Conservation (phyloP, 1,140 invertebrate species). For the Brachionus paranguensis region DNA sequence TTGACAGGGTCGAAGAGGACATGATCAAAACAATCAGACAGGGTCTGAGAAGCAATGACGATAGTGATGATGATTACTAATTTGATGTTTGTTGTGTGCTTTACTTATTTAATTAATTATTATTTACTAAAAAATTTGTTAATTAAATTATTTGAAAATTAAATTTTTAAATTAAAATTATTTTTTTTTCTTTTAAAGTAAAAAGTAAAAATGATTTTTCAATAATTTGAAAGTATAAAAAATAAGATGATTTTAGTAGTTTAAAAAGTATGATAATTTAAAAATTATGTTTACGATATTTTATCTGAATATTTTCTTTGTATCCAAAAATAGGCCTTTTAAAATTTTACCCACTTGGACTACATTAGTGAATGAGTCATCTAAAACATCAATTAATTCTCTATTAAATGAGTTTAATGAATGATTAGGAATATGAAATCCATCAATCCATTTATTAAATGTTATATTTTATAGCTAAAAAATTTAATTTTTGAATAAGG, state of each 20-base stretch:
- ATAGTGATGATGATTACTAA: not conserved
- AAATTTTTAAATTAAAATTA: not conserved
- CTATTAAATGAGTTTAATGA: too few species aligned
- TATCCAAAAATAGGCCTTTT: too few species aligned
- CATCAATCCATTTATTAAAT: too few species aligned
- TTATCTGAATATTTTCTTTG: too few species aligned
- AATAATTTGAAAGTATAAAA: not conserved
- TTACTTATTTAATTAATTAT: not conserved
- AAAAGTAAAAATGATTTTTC: not conserved
- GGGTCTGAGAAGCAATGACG: slow-evolving; percentile 4
- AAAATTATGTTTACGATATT: too few species aligned
- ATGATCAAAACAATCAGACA: slow-evolving; percentile 40
- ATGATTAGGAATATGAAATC: too few species aligned
- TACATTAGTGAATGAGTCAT: too few species aligned
- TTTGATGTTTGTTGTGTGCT: not conserved
- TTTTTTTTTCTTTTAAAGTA: not conserved
- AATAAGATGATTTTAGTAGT: not conserved
- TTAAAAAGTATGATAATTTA: too few species aligned
- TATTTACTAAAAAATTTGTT: not conserved
- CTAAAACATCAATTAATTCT: too few species aligned
- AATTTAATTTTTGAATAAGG: too few species aligned
- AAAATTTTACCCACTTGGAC: too few species aligned
- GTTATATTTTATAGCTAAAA: too few species aligned
- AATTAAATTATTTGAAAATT: not conserved
- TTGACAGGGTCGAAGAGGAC: slow-evolving; percentile 10